Conservation (phyloP, 2,113 vertebrate species). For the Phasianus colchicus region DNA sequence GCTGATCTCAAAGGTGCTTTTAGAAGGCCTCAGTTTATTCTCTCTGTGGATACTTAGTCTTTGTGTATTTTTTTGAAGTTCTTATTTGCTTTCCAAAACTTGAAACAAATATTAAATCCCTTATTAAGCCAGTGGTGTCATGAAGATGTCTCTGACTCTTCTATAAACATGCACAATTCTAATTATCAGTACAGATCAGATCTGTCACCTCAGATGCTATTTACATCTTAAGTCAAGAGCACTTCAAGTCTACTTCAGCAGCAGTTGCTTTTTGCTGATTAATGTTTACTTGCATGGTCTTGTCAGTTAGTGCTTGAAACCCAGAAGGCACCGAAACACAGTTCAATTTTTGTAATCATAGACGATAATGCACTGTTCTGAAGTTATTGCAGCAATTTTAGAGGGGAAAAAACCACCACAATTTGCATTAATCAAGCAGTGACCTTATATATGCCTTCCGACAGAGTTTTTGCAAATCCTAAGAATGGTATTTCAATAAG, state of each 20-base stretch:
- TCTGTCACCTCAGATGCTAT: conserved; percentile 23
- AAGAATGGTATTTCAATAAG: not conserved
- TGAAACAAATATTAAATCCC: not conserved
- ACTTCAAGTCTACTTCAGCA: not conserved
- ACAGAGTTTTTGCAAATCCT: not conserved
- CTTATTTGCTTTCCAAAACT: not conserved
- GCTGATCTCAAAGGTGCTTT: not conserved
- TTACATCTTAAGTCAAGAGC: conserved; percentile 24
- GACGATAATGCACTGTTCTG: not conserved
- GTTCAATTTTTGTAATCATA: conserved; percentile 19
- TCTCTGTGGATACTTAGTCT: not conserved
- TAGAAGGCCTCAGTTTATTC: not conserved
- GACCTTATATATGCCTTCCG: not conserved
- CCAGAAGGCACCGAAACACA: conserved; percentile 39
- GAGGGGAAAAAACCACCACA: not conserved
- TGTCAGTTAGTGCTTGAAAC: conserved; percentile 27
- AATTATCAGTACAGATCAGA: not conserved
- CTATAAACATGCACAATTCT: not conserved
- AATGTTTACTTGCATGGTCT: conserved; percentile 51
- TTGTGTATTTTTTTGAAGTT: not conserved
- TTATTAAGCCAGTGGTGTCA: not conserved
- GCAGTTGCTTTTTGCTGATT: conserved; percentile 53
- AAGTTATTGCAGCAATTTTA: not conserved
- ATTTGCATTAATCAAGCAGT: conserved; percentile 18
- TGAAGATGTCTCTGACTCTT: not conserved